Evolutionary conservation across 2,888 invertebrate genomes (phyloP).

Genomic region (Habrosyne pyritoides): DNA sequence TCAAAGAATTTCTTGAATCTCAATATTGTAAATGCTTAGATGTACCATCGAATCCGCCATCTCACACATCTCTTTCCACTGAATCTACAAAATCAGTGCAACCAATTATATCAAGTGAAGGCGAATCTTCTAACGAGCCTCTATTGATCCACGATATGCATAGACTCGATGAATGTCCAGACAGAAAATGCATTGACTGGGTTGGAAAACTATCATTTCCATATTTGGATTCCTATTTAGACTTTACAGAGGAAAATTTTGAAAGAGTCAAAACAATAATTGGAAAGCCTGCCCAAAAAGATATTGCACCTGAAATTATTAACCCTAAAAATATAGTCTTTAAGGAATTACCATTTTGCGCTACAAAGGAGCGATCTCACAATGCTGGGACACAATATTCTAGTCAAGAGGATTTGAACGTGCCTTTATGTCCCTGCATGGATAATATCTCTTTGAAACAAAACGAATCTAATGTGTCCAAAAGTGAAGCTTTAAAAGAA

Average conservation of each 20-base stretch:
- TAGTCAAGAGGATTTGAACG: constrained; percentile 56
- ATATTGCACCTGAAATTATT: constrained; percentile 36
- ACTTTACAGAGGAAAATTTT: constrained; percentile 69
- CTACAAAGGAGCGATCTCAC: constrained; percentile 53
- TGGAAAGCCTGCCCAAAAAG: constrained; percentile 26
- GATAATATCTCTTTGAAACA: constrained; percentile 20
- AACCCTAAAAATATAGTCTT: constrained; percentile 47
- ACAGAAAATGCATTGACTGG: constrained; percentile 50
- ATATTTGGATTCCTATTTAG: constrained; percentile 53
- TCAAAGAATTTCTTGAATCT: constrained; percentile 59
- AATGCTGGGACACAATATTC: constrained; percentile 67
- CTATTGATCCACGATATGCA: constrained; percentile 53
- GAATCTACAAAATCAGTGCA: constrained; percentile 16
- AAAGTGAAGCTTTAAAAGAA: constrained; percentile 35
- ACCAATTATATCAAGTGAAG: constrained; percentile 21
- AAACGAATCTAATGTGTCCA: constrained; percentile 19
- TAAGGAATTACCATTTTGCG: constrained; percentile 56
- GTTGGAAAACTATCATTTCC: constrained; percentile 49
- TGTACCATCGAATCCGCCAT: constrained; percentile 13
- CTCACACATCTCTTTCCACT: constrained; percentile 12
- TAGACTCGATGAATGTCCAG: constrained; percentile 53
- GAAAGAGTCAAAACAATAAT: constrained; percentile 55
- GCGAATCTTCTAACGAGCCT: constrained; percentile 55
- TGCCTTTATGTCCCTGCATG: constrained; percentile 49
- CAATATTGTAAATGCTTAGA: constrained; percentile 59